These are phyloP conservation scores for Thalassarche chlororhynchos DNA, from an alignment of 2,113 vertebrate genomes.

Conservation along the genomic window DNA sequence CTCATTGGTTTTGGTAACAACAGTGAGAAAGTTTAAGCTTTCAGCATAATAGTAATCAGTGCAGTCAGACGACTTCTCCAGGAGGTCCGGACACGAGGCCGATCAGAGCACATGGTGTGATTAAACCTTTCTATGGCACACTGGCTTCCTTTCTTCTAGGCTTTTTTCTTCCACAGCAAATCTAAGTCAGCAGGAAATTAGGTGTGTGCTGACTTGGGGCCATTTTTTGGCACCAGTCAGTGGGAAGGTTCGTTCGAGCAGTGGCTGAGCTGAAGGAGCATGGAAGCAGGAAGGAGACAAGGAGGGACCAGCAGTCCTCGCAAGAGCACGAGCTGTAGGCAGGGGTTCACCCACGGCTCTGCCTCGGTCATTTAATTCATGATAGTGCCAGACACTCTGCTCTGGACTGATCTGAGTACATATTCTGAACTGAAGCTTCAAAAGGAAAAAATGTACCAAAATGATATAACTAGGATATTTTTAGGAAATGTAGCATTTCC, in stretches of 20 bases:
- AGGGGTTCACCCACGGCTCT: not conserved
- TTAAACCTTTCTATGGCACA: not conserved
- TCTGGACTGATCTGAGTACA: not conserved
- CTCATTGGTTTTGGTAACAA: not conserved
- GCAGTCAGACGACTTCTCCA: not conserved
- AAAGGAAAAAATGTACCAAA: not conserved
- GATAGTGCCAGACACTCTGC: not conserved
- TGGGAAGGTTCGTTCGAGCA: not conserved
- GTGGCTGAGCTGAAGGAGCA: rapidly evolving
- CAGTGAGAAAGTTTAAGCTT: not conserved
- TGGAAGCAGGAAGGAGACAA: not conserved
- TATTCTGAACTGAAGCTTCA: not conserved
- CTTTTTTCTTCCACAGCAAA: not conserved
- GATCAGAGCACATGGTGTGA: rapidly evolving
- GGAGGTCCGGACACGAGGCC: rapidly evolving
- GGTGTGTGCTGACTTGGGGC: not conserved
- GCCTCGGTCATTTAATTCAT: rapidly evolving
- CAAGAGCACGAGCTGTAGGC: not conserved
- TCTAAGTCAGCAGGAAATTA: not conserved
- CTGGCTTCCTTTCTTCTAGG: not conserved
- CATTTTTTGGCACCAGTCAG: rapidly evolving
- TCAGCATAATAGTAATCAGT: not conserved
- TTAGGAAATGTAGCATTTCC: not conserved
- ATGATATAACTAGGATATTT: not conserved
- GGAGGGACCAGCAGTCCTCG: not conserved